phyloP scores from a whole-genome alignment of 2,797 vertebrate species.

The Rhynchotus rufescens region DNA sequence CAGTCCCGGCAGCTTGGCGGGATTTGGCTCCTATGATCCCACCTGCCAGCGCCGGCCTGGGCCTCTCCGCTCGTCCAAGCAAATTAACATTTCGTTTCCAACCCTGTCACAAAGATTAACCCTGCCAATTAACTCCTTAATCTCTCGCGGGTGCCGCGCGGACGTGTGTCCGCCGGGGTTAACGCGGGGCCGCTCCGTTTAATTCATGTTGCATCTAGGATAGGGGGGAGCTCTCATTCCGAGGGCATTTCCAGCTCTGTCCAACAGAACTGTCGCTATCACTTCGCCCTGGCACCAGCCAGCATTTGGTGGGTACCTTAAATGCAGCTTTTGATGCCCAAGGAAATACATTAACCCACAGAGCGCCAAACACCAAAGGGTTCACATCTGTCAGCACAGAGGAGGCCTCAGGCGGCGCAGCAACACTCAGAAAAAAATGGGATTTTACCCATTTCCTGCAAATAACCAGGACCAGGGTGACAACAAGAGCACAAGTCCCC shows the following conservation, averaged over 20 bases:
- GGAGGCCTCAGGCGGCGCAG: background rate
- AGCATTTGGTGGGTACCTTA: background rate
- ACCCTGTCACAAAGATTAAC: conserved; percentile 63
- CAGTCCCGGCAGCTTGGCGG: background rate
- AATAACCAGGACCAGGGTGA: background rate
- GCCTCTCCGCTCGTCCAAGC: conserved; percentile 35
- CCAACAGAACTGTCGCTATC: background rate
- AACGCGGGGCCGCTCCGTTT: conserved; percentile 30
- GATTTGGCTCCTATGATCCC: background rate
- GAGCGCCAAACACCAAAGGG: fast-evolving
- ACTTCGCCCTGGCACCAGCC: background rate
- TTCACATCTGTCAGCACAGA: fast-evolving
- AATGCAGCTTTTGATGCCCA: background rate
- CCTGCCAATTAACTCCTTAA: conserved; percentile 70
- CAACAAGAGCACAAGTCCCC: background rate
- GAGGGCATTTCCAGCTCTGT: background rate
- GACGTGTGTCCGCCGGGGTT: conserved; percentile 29
- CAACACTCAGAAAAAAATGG: background rate
- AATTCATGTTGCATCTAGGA: conserved; percentile 29
- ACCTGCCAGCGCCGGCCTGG: conserved; percentile 23
- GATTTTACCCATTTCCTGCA: background rate
- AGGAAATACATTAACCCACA: fast-evolving
- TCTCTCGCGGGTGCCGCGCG: conserved; percentile 65
- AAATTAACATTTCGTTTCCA: conserved; percentile 66
- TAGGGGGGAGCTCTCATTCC: background rate